Base-by-base conservation (phyloP, 1,140 invertebrate genomes). In the Kradibia gibbosae region DNA sequence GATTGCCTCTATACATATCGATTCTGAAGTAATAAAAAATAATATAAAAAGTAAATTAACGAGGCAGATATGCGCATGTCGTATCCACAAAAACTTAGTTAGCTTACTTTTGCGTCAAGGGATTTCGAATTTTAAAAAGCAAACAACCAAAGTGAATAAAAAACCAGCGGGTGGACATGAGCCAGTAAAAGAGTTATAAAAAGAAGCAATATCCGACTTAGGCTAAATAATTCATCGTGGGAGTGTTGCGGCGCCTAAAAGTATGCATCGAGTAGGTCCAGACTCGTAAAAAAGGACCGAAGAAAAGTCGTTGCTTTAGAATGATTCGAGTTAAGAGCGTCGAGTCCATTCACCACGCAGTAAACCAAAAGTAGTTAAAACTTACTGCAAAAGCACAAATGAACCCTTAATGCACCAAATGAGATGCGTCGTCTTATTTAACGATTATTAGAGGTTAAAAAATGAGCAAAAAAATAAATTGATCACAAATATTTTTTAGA, bases 111-210 rank as follows among this genome's bases (percentile, higher is more conserved):
- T 53, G 50, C 7, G 3, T 10, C 20, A 53, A 53, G 50, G 15
- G 15, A 53, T 20, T 10, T 3, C 22, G 20, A 20, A 53, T 3
- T 53, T 53, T 53, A 17, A 53, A 53, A 53, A 53, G 50, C 45
- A 48, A 8, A n/a, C n/a, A n/a, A n/a, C n/a, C n/a, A n/a, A n/a
- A n/a, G n/a, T 45, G 13, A 45, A 45, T 45, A 45, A 45, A 45
- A 45, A 45, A 45, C 5, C 42, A 45, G 13, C 13, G 5, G 5
- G 13, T 13, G 42, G 13, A 45, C 85, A 83, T 82, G 85, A 78
- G 83, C 85, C 89, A 87, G 88, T 91, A 91, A 91, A 91, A 90
- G 88, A 90, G 90, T 91, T 91, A 91, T 91, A 91, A 91, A 91
- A 91, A 88, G 85, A 89, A 88, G 86, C 88, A 86, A 89, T 89